A percentile compares a stretch with the other conserved stretches of the same genome.
Evolutionary conservation across 2,113 vertebrate genomes (phyloP).

Genomic region (Ceratotherium simum): DNA sequence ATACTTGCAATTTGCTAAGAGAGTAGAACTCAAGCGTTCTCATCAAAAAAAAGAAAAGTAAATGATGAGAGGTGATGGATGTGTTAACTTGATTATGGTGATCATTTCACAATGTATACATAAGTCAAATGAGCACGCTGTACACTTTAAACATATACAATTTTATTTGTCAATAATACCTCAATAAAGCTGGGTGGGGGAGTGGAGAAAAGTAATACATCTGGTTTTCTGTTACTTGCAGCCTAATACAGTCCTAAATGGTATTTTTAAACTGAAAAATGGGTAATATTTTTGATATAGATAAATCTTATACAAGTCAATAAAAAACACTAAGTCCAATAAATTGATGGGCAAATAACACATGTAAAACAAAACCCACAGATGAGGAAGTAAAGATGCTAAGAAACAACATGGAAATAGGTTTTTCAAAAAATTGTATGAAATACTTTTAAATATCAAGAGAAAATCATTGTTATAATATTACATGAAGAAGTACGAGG

Average conservation of each 20-base stretch:
- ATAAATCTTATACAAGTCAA: not conserved
- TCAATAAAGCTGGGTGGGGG: not conserved
- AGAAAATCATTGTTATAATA: not conserved
- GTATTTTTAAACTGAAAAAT: not conserved
- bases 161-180: not conserved
- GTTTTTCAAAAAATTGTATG: not conserved
- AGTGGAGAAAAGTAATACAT: not conserved
- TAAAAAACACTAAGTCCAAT: not conserved
- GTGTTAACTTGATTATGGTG: not conserved
- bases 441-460: constrained; percentile 16
- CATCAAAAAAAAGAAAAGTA: not conserved
- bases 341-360: not conserved
- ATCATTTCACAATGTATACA: not conserved
- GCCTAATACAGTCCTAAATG: not conserved
- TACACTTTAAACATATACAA: not conserved
- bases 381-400: not conserved
- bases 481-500: not conserved
- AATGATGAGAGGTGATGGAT: too few species aligned
- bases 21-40: not conserved
- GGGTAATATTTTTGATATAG: not conserved
- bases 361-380: not conserved
- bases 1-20: not conserved
- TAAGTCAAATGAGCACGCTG: not conserved
- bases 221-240: not conserved
- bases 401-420: not conserved